Evolutionary conservation across 2,113 vertebrate genomes (phyloP).

Genomic region (Centropus bengalensis): DNA sequence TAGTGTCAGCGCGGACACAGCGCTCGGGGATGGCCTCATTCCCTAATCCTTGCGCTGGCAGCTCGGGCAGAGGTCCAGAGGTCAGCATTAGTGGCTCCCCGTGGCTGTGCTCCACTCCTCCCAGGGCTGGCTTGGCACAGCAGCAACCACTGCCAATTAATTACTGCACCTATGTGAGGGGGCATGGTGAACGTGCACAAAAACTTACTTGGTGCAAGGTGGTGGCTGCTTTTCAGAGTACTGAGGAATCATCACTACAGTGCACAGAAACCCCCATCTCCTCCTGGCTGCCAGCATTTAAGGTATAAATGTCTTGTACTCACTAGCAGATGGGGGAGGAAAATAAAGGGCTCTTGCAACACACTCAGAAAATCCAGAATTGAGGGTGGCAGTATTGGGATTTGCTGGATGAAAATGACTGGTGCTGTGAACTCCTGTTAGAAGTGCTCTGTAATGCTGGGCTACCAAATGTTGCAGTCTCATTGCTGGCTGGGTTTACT

Average conservation of each 20-base stretch:
- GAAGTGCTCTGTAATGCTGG: neutral
- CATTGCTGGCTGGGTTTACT: neutral
- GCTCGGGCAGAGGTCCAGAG: too few relatives aligned
- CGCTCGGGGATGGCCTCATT: too few relatives aligned
- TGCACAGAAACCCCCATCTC: neutral
- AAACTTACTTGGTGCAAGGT: accelerated
- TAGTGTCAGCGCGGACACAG: neutral
- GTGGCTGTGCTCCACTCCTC: neutral
- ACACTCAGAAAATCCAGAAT: neutral
- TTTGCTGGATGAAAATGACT: neutral
- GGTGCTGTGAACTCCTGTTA: neutral
- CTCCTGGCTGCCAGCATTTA: too few relatives aligned
- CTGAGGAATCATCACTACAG: accelerated
- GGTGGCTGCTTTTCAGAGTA: neutral
- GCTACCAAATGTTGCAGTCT: neutral
- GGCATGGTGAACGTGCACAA: accelerated
- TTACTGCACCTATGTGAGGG: accelerated
- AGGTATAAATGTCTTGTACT: neutral
- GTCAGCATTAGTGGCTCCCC: neutral
- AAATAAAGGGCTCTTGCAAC: neutral
- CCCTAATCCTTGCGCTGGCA: too few relatives aligned
- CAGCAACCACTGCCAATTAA: too few relatives aligned
- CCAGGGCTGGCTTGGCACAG: neutral
- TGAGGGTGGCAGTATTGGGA: too few relatives aligned
- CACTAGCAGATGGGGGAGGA: neutral